phyloP scores from a whole-genome alignment of 2,113 vertebrate genomes.

The Sminthopsis crassicaudata region DNA sequence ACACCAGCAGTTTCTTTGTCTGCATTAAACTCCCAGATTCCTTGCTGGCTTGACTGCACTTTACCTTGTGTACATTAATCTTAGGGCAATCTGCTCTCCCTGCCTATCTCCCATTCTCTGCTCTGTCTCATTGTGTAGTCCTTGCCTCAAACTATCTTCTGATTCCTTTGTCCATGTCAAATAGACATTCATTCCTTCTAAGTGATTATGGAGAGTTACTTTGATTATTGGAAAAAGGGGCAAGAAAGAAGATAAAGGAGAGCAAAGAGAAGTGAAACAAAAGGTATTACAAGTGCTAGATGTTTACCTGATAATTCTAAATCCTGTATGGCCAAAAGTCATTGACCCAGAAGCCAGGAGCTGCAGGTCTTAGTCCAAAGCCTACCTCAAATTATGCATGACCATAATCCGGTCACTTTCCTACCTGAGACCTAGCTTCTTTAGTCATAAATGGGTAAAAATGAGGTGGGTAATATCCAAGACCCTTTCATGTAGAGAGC shows the following conservation, averaged over 20 bases:
- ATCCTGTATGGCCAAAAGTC: not conserved
- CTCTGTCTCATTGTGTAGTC: not conserved
- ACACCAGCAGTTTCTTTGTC: not conserved
- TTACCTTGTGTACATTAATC: not conserved
- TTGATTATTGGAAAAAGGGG: not conserved
- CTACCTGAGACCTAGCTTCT: constrained; percentile 15
- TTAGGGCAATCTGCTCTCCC: not conserved
- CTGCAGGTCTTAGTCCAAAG: not conserved
- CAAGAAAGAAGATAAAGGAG: not conserved
- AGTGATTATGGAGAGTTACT: not conserved
- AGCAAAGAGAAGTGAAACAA: not conserved
- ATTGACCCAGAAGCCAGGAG: not conserved
- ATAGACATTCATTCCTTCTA: not conserved
- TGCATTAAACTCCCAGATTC: not conserved
- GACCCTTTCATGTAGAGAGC: not conserved
- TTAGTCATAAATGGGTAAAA: not conserved
- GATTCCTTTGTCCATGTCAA: not conserved
- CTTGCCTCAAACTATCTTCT: not conserved
- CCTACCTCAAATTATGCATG: not conserved
- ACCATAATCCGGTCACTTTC: not conserved
- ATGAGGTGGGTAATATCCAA: not conserved
- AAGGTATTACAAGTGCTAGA: not conserved
- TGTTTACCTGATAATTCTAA: not conserved
- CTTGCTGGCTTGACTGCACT: not conserved
- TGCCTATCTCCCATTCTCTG: not conserved